These are phyloP conservation scores for Lonchura striata DNA, from an alignment of 2,113 vertebrate genomes.

Conservation along the genomic window DNA sequence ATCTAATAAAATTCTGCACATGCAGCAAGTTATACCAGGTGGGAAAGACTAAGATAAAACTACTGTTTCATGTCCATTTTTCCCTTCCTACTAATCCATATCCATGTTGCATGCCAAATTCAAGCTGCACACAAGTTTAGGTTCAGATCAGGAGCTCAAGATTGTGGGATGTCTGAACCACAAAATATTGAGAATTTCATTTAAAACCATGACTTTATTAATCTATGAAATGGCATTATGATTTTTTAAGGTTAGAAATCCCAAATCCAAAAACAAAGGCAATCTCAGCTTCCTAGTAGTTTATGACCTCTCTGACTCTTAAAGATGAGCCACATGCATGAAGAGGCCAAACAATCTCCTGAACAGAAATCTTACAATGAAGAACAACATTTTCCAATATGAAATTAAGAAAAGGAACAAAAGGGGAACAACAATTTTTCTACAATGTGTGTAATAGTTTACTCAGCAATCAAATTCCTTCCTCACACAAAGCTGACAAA, in stretches of 20 bases:
- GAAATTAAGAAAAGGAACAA: neutral
- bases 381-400: neutral
- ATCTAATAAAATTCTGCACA: conserved; percentile 29
- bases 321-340: accelerated
- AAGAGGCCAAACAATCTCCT: neutral
- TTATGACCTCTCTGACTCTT: neutral
- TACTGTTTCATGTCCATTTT: neutral
- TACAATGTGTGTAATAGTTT: neutral
- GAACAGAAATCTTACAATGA: neutral
- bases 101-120: accelerated
- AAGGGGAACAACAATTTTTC: neutral
- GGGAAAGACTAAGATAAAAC: neutral
- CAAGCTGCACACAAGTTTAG: neutral
- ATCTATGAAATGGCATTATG: neutral
- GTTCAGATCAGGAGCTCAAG: neutral
- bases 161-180: neutral
- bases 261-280: neutral
- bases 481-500: neutral
- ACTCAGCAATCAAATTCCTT: neutral
- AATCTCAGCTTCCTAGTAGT: neutral
- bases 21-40: neutral
- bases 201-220: neutral
- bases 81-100: neutral
- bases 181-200: neutral
- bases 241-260: neutral